These are phyloP conservation scores for Drosophila setosimentum DNA, from an alignment of 2,888 invertebrate species.

Conservation along the genomic window DNA sequence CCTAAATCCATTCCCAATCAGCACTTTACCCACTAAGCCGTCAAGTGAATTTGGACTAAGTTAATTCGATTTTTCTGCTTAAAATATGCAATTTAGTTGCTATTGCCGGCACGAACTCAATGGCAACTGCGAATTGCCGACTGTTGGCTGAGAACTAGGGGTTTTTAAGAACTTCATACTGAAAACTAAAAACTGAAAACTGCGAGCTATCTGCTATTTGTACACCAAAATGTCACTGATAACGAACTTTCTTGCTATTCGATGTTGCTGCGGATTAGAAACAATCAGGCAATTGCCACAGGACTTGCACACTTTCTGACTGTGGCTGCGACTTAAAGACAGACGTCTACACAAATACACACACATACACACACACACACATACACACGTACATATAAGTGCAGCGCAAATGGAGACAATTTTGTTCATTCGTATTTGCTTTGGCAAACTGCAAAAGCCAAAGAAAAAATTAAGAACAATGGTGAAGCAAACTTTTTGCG, in stretches of 20 bases:
- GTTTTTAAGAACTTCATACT: slow-evolving; percentile 9
- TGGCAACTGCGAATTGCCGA: slow-evolving; percentile 36
- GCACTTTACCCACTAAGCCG: not conserved
- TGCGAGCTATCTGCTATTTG: slow-evolving; percentile 59
- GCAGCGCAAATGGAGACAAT: slow-evolving; percentile 59
- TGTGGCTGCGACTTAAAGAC: slow-evolving; percentile 27
- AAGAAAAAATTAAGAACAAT: slow-evolving; percentile 76
- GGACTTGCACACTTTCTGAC: slow-evolving; percentile 69
- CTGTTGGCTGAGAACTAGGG: slow-evolving; percentile 6
- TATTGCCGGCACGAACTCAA: slow-evolving; percentile 52
- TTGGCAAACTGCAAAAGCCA: slow-evolving; percentile 69
- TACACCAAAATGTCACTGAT: slow-evolving; percentile 75
- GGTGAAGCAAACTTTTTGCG: slow-evolving; percentile 75
- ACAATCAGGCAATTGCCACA: slow-evolving; percentile 78
- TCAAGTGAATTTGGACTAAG: not conserved
- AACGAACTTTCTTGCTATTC: slow-evolving; percentile 68
- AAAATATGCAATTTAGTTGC: slow-evolving; percentile 49
- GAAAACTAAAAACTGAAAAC: slow-evolving; percentile 9
- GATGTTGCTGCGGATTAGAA: slow-evolving; percentile 70
- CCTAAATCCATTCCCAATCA: slow-evolving; percentile 5
- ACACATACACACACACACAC: slow-evolving; percentile 13
- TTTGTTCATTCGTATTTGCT: slow-evolving; percentile 76
- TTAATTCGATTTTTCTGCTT: slow-evolving; percentile 22
- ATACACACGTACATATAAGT: slow-evolving; percentile 13
- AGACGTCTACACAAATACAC: slow-evolving; percentile 25